Evolutionary conservation across 2,888 invertebrate species (phyloP).

Genomic region (Callosobruchus maculatus): DNA sequence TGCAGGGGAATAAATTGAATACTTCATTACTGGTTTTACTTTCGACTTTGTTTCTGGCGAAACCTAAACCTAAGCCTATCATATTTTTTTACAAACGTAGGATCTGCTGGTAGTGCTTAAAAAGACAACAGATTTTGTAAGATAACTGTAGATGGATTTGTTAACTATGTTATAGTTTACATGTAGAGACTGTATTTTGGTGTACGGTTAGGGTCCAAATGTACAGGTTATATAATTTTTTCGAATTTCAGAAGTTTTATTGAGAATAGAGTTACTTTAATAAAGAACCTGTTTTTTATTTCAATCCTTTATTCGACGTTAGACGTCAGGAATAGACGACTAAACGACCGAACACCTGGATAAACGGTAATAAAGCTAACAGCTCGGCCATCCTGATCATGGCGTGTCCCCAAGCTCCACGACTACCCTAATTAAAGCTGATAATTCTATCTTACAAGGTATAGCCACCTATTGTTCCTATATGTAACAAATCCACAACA

Average conservation of each 20-base stretch:
- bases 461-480: too few species aligned
- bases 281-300: slow-evolving; percentile 2
- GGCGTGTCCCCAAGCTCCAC: too few species aligned
- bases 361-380: too few species aligned
- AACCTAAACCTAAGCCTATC: neutral
- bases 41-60: too few species aligned
- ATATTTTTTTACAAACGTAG: neutral
- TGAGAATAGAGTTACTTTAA: slow-evolving; percentile 24
- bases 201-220: slow-evolving; percentile 30
- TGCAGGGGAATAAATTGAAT: too few species aligned
- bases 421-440: too few species aligned
- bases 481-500: too few species aligned
- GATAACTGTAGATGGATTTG: neutral
- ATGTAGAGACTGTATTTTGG: slow-evolving; percentile 2
- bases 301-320: neutral
- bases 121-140: neutral
- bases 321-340: too few species aligned
- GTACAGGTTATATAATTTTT: slow-evolving; percentile 24
- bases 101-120: neutral
- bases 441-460: too few species aligned
- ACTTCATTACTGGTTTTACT: too few species aligned
- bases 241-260: slow-evolving; percentile 14
- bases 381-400: too few species aligned
- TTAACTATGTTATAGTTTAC: neutral
- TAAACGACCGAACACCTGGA: too few species aligned